A percentile compares a stretch with the other conserved stretches of the same genome.
These are phyloP conservation scores for Mya arenaria DNA, from an alignment of 1,140 invertebrate genomes.

Conservation along the genomic window DNA sequence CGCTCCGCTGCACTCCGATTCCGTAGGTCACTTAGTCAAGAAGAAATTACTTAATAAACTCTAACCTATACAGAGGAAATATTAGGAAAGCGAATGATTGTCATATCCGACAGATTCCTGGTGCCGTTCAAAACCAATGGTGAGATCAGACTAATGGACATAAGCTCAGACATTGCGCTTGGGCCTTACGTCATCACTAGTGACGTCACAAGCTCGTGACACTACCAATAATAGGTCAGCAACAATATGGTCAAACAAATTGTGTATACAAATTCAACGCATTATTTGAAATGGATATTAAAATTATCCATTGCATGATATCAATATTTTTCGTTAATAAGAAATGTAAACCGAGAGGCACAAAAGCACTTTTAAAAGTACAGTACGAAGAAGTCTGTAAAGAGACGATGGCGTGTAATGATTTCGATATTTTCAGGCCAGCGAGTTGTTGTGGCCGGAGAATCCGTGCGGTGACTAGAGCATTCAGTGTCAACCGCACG, in stretches of 20 bases:
- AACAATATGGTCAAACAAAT: neutral
- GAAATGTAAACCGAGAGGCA: neutral
- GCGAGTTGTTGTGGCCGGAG: constrained; percentile 77
- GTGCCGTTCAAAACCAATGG: constrained; percentile 80
- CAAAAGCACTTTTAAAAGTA: neutral
- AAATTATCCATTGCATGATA: neutral
- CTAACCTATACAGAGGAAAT: too few relatives aligned
- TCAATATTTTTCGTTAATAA: too few relatives aligned
- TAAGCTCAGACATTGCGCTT: constrained; percentile 62
- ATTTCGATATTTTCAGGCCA: too few relatives aligned
- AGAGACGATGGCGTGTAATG: too few relatives aligned
- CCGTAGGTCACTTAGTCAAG: too few relatives aligned
- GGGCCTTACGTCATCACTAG: constrained; percentile 75
- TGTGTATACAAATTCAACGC: neutral
- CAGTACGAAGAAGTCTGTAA: too few relatives aligned
- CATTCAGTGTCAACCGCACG: constrained; percentile 73
- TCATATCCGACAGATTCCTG: constrained; percentile 77
- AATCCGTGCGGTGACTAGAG: constrained; percentile 69
- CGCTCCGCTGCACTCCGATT: too few relatives aligned
- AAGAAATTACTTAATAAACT: too few relatives aligned
- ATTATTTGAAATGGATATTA: neutral
- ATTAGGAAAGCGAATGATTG: constrained; percentile 56
- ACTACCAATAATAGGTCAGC: constrained; percentile 76
- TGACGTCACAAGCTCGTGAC: constrained; percentile 73
- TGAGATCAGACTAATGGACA: constrained; percentile 77